Base-by-base conservation (phyloP, 2,113 vertebrate species). In the Chionomys nivalis region DNA sequence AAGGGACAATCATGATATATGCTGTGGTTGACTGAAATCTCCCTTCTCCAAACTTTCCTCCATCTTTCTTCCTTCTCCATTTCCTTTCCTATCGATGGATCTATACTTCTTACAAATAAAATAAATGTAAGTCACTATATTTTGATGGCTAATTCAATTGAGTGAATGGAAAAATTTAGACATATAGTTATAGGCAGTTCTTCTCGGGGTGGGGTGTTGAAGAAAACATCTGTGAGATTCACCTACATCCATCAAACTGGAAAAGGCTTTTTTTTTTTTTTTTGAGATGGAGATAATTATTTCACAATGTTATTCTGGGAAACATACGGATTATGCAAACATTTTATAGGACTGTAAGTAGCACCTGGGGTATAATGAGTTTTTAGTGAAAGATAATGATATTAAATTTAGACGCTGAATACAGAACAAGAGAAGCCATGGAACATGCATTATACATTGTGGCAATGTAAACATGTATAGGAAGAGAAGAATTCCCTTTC, bases 241-340 rank as follows among this genome's bases (percentile, higher is more conserved):
- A 55, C 19, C 49, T 55, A 55, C 49, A 3, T 81, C 49, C 2
- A 6, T 11, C 49, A 24, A n/a, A 81, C 33, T n/a, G 33, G 19
- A 4, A 55, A 81, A n/a, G 2, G 5, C 21, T 81, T 23, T 3
- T 81, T 81, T 19, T 81, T 81, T 19, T 21, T 79, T 79, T 78
- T 52, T 36, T 55, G 49, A n/a, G 19, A 55, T 24, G 19, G 5
- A n/a, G 11, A 81, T 58, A n/a, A n/a, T 58, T 23, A 81, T 36
- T 58, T 6, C 10, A 21, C 19, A n/a, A 13, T 81, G 33, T n/a
- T 58, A 24, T 58, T 81, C 33, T 58, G 49, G 11, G 78, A 58
- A 24, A 19, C 2, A n/a, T 13, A 10, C 2, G 6, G 10, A n/a
- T 6, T 81, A 11, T n/a, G 5, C 1, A 52, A 11, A 36, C 49